Evolutionary conservation across 2,888 invertebrate genomes (phyloP).

Genomic region (Epistrophe grossulariae): DNA sequence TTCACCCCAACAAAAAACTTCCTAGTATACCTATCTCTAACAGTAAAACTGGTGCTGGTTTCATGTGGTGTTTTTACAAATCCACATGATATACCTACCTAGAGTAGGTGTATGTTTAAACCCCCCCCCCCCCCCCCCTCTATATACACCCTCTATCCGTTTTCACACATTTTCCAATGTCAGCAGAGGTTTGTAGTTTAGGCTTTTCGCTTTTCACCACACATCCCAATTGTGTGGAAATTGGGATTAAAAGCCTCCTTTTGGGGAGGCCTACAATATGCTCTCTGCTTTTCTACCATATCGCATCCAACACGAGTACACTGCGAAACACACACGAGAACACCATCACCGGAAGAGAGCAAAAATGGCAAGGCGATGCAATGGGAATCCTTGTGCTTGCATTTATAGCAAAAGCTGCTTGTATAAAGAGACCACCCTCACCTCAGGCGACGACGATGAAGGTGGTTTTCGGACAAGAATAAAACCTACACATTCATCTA

Average conservation of each 20-base stretch:
- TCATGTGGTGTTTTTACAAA: slow-evolving; percentile 64
- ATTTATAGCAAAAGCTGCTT: slow-evolving; percentile 53
- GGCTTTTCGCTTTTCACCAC: slow-evolving; percentile 75
- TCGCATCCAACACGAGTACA: slow-evolving; percentile 3
- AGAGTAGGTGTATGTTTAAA: slow-evolving; percentile 48
- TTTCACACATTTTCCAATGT: slow-evolving; percentile 67
- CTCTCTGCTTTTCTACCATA: slow-evolving; percentile 47
- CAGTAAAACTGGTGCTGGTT: slow-evolving; percentile 33
- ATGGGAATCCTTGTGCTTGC: slow-evolving; percentile 59
- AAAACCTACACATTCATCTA: slow-evolving; percentile 22
- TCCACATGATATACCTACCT: slow-evolving; percentile 44
- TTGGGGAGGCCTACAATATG: slow-evolving; percentile 27
- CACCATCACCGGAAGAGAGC: slow-evolving; percentile 47
- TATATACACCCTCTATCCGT: not conserved
- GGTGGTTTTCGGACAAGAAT: slow-evolving; percentile 52
- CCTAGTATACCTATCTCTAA: not conserved
- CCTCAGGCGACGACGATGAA: slow-evolving; percentile 43
- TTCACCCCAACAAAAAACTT: slow-evolving; percentile 14
- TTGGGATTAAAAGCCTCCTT: slow-evolving; percentile 52
- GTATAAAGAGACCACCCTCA: slow-evolving; percentile 63
- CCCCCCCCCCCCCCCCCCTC: no score
- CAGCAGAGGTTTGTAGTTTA: slow-evolving; percentile 43
- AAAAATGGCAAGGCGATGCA: slow-evolving; percentile 56
- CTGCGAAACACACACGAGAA: slow-evolving; percentile 30
- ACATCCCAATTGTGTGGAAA: slow-evolving; percentile 64